Evolutionary conservation across 1,140 invertebrate species (phyloP), one percentile per base, ranked within the genome.

Genomic region (Hormaphis cornu): DNA sequence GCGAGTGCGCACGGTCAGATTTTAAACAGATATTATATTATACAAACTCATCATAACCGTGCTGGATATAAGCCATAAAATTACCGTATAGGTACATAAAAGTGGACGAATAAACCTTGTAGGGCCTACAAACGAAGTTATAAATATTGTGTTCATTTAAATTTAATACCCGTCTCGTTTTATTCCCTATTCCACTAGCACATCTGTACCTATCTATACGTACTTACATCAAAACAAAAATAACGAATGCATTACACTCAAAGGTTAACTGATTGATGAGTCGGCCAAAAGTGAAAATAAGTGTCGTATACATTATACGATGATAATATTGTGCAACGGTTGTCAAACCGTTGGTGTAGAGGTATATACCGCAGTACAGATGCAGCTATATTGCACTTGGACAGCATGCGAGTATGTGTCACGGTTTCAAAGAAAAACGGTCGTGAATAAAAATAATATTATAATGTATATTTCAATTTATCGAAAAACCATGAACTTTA

Each of bases 261-360:
- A 59, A 59, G 56, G 56, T 59, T 44, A 59, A 8, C 40, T 44
- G 56, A 42, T 44, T 59, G 56, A 59, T 44, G 56, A 42, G 9
- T 59, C 26, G 56, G 56, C 56, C 22, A 59, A 42, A 28, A 59
- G 35, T 59, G 56, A 59, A 59, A 59, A 59, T 59, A 42, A 44
- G 22, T 42, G 56, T 59, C 35, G 20, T 37, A 35, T 22, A 37
- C 53, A 14, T 35, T 26, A n/a, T n/a, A n/a, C n/a, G n/a, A n/a
- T n/a, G n/a, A n/a, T n/a, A n/a, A n/a, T n/a, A 37, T 56, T 56
- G 53, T 56, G 30, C 30, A 56, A 56, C 30, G 26, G n/a, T n/a
- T n/a, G n/a, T 42, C 12, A 2, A 42, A 20, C 28, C 4, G 22
- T 56, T 5, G 30, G n/a, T n/a, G n/a, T n/a, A n/a, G n/a, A n/a